Percentiles rank a stretch among this genome's conserved stretches.
These are phyloP conservation scores for Cantharis nigra DNA, from an alignment of 2,888 invertebrate species.

Conservation along the genomic window DNA sequence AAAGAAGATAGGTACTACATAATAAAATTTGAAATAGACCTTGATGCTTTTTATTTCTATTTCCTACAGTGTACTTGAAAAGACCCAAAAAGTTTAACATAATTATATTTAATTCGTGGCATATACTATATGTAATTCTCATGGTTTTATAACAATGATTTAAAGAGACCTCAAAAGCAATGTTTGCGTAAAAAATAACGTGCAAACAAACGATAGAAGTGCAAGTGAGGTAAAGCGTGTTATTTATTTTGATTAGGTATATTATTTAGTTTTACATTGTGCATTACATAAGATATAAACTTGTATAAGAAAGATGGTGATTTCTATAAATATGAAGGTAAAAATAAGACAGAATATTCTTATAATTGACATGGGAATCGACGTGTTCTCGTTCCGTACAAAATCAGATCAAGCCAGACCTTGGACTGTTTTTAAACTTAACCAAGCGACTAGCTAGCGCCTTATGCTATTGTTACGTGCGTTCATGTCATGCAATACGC, in stretches of 20 bases:
- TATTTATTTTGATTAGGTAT: conserved; percentile 36
- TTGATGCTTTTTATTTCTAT: background rate
- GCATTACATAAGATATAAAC: conserved; percentile 38
- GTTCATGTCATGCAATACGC: conserved; percentile 41
- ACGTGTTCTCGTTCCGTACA: conserved; percentile 48
- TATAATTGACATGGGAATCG: conserved; percentile 52
- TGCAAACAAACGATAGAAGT: conserved; percentile 24
- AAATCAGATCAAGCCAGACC: conserved; percentile 49
- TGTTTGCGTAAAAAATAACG: conserved; percentile 28
- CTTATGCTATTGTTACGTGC: conserved; percentile 40
- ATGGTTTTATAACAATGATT: conserved; percentile 16
- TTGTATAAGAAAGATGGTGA: conserved; percentile 36
- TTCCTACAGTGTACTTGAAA: conserved; percentile 10
- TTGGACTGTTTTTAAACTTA: conserved; percentile 48
- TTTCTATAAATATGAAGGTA: conserved; percentile 32
- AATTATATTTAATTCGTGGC: conserved; percentile 22
- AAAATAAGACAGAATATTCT: conserved; percentile 30
- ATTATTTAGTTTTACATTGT: conserved; percentile 35
- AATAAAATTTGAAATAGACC: background rate
- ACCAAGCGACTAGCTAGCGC: conserved; percentile 42
- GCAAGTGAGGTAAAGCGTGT: conserved; percentile 35
- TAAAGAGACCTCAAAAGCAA: conserved; percentile 23
- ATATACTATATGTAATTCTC: conserved; percentile 11
- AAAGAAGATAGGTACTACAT: background rate
- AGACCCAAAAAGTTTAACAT: conserved; percentile 12